Evolutionary conservation across 35 echinoderm and acorn worm genomes (phyloP).

Genomic region (Eucidaris tribuloides): DNA sequence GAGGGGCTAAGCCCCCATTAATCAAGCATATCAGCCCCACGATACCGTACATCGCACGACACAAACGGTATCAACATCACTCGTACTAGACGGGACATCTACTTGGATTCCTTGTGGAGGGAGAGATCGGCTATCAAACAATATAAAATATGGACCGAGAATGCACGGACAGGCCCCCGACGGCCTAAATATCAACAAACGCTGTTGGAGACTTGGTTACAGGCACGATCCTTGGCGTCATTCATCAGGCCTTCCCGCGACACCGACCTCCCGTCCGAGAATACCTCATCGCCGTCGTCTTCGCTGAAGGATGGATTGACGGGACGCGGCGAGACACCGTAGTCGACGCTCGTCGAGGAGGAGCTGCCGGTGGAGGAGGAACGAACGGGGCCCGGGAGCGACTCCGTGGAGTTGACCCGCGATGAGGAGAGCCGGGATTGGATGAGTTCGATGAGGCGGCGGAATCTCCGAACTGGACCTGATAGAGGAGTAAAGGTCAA

Average conservation of each 20-base stretch:
- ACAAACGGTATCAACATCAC: too few species aligned
- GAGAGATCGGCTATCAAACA: too few species aligned
- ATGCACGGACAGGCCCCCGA: too few species aligned
- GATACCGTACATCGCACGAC: too few species aligned
- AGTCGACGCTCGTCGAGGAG: conserved; percentile 40
- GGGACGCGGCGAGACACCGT: conserved; percentile 38
- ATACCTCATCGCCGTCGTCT: conserved; percentile 77
- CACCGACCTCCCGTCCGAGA: conserved; percentile 47
- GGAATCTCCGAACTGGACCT: conserved; percentile 85
- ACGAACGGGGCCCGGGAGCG: conserved; percentile 61
- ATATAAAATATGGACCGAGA: too few species aligned
- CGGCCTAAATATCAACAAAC: conserved; percentile 35
- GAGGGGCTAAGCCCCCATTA: too few species aligned
- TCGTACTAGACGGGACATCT: too few species aligned
- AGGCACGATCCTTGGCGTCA: conserved; percentile 38
- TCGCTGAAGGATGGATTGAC: conserved; percentile 65
- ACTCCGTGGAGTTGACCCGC: conserved; percentile 55
- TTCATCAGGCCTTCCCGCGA: conserved; percentile 48
- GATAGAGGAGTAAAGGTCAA: conserved; percentile 3
- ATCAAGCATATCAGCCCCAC: too few species aligned
- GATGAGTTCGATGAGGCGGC: conserved; percentile 68
- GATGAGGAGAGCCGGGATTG: conserved; percentile 72
- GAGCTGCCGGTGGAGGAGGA: conserved; percentile 65
- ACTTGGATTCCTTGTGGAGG: too few species aligned
- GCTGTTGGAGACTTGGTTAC: conserved; percentile 48